Base-by-base conservation (phyloP, 2,113 vertebrate species). In the Dolichallabes microphthalmus region DNA sequence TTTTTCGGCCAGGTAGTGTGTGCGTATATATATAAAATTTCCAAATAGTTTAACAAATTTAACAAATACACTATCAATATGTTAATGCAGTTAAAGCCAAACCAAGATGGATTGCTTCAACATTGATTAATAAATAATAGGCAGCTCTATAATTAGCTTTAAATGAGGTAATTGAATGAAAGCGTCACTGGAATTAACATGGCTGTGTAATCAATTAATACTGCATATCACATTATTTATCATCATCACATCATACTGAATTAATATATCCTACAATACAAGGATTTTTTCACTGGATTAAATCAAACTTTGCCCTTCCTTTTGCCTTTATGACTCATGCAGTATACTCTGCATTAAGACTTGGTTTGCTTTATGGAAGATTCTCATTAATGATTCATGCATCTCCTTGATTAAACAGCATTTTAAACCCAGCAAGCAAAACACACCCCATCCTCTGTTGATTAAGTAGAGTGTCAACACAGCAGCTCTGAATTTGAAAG, bases 311-410 rank as follows among this genome's bases (percentile, higher is more conserved):
- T 39, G 17, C 35, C 45, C 61, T 45, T 14, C 83, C 14, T 19
- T 25, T 69, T 68, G 5, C n/a, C 39, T 60, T 75, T 80, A 32
- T 30, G 60, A 10, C 69, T 71, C 45, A 77, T 68, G 61, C 61
- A 73, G 55, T 45, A 27, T 69, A 15, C 73, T 84, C 58, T 30
- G 52, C 79, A 35, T 82, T 74, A 82, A 81, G 35, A 17, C 52
- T 58, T 50, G 57, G 35, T 19, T 71, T 20, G 30, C n/a, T 85
- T 71, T 85, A 68, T 83, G 39, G 80, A 78, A 39, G 4, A 22
- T 30, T 78, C 82, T 90, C 80, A 88, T 88, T 86, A 86, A 86
- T 88, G 87, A 90, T 88, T 79, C 87, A 90, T 87, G 80, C 55
- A 11, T 78, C 82, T 64, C 55, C 50, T 50, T 88, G 87, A 90